Evolutionary conservation across 2,888 invertebrate genomes (phyloP).

Genomic region (Ischnus inquisitorius): DNA sequence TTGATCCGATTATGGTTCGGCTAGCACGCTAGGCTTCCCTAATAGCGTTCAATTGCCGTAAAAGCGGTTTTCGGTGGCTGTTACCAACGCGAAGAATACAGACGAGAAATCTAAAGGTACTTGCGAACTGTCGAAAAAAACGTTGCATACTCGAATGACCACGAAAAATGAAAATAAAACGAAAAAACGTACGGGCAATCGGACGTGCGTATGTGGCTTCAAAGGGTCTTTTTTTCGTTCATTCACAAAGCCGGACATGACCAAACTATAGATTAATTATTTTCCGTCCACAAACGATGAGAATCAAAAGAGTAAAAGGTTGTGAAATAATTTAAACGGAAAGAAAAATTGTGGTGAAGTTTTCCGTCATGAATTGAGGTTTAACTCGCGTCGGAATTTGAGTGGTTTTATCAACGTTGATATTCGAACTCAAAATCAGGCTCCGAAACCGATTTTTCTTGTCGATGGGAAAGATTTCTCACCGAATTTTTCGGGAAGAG

Average conservation of each 20-base stretch:
- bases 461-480: background rate
- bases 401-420: too few species aligned
- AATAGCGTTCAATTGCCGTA: constrained; percentile 84
- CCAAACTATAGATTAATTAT: constrained; percentile 42
- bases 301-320: background rate
- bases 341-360: too few species aligned
- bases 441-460: background rate
- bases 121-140: constrained; percentile 57
- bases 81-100: constrained; percentile 43
- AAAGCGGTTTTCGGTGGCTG: constrained; percentile 77
- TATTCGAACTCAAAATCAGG: background rate
- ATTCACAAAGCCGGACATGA: constrained; percentile 16
- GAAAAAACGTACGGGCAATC: constrained; percentile 50
- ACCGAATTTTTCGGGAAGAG: background rate
- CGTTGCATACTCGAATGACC: constrained; percentile 54
- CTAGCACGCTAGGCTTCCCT: constrained; percentile 75
- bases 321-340: background rate
- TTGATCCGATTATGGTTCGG: constrained; percentile 78
- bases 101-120: constrained; percentile 36
- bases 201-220: constrained; percentile 36
- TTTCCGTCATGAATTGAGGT: background rate
- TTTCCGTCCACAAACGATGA: background rate
- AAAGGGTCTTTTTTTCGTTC: constrained; percentile 41
- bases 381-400: background rate
- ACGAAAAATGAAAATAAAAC: constrained; percentile 54